Percentiles rank a stretch among this genome's conserved stretches.
Conservation (phyloP, 2,888 invertebrate genomes). For the Ceramica pisi region DNA sequence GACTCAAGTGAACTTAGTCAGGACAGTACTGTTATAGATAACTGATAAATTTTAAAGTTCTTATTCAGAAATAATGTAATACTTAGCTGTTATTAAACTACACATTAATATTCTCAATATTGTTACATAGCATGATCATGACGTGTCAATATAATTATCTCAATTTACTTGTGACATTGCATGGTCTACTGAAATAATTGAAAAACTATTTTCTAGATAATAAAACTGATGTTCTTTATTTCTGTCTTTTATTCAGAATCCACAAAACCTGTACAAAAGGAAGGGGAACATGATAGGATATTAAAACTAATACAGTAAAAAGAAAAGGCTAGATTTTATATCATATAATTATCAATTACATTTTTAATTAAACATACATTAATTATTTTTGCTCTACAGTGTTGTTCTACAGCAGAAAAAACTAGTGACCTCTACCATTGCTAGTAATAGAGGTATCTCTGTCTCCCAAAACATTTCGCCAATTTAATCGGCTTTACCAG, state of each 20-base stretch:
- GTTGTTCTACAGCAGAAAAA: constrained; percentile 84
- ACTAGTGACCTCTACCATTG: constrained; percentile 76
- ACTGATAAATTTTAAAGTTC: background rate
- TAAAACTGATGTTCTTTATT: constrained; percentile 57
- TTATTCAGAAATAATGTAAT: constrained; percentile 6
- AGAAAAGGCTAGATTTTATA: constrained; percentile 64
- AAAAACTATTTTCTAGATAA: constrained; percentile 47
- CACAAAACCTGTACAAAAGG: constrained; percentile 33
- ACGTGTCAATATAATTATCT: constrained; percentile 17
- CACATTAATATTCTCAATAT: constrained; percentile 4
- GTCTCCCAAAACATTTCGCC: constrained; percentile 54
- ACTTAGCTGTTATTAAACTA: background rate
- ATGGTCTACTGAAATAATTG: constrained; percentile 30
- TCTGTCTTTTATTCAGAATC: constrained; percentile 52
- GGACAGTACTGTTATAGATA: constrained; percentile 16
- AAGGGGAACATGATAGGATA: constrained; percentile 19
- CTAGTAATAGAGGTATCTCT: constrained; percentile 66
- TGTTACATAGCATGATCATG: constrained; percentile 7
- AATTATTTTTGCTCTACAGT: constrained; percentile 84
- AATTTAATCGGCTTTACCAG: constrained; percentile 65
- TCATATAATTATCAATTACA: constrained; percentile 87
- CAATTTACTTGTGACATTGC: constrained; percentile 34
- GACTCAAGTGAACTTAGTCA: constrained; percentile 18
- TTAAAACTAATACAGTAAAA: constrained; percentile 47
- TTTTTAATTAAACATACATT: constrained; percentile 85